phyloP scores from a whole-genome alignment of 2,797 vertebrate genomes.

The Tachyglossus aculeatus region DNA sequence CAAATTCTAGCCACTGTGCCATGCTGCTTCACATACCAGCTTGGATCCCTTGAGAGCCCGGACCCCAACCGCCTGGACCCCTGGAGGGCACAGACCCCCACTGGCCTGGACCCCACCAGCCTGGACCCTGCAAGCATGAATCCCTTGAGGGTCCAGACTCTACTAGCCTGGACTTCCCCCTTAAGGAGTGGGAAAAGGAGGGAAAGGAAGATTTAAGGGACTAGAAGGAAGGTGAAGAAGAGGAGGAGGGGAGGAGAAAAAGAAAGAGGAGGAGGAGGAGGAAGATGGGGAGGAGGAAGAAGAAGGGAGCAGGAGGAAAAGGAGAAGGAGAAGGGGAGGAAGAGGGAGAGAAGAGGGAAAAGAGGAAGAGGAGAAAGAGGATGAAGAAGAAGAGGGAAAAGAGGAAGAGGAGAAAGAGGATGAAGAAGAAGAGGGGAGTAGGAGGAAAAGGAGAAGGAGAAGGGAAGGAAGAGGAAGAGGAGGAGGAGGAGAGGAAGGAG shows the following conservation, averaged over 20 bases:
- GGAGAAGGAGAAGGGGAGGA: conserved; percentile 15
- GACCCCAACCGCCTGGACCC: not conserved
- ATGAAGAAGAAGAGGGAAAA: not conserved
- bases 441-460: no score
- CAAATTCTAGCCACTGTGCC: no score
- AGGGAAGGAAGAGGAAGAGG: not conserved
- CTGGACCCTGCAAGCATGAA: no score
- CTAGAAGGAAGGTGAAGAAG: accelerated
- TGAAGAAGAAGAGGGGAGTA: no score
- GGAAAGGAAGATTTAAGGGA: not conserved
- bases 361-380: no score
- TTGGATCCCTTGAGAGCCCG: no score
- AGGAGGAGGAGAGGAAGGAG: no score
- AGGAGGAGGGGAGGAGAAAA: not conserved
- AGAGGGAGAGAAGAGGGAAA: not conserved
- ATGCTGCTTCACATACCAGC: no score
- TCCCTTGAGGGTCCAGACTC: no score
- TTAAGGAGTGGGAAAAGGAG: not conserved
- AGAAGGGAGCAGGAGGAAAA: conserved; percentile 44
- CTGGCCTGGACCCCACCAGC: no score
- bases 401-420: not conserved
- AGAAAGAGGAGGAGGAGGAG: not conserved
- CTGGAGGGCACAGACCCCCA: not conserved
- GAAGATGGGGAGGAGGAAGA: conserved; percentile 51
- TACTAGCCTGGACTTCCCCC: not conserved